Base-by-base conservation (phyloP, 2,797 vertebrate genomes). In the Peromyscus attwateri region DNA sequence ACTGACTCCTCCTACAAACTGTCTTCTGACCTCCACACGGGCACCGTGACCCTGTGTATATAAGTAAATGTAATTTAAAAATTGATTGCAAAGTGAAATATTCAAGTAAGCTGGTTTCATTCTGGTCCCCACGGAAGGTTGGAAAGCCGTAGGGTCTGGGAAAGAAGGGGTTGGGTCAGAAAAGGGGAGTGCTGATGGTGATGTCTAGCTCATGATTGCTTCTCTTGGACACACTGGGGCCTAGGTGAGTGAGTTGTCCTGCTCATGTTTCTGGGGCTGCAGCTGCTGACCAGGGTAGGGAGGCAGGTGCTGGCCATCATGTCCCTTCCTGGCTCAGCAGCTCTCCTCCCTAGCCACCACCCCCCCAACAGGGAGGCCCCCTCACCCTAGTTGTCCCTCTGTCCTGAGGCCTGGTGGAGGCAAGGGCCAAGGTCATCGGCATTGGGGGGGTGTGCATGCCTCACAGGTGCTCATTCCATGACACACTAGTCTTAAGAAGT, bases 91-190 rank as follows among this genome's bases (percentile, higher is more conserved):
- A 49, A 76, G 29, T 60, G 71, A 76, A 23, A 34, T 25, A 62
- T 55, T 70, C 77, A 55, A 70, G 71, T 40, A 6, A 46, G 57
- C 92, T 88, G 66, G 90, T 81, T 94, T 87, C 92, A 75, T 81
- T n/a, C 21, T 37, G 21, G 84, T 55, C 57, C 1, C 6, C 14
- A 85, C 64, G 43, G 55, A 75, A 57, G 43, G 34, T 14, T 9
- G 11, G 40, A 92, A 70, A 87, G 34, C 81, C 40, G 27, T 37
- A 3, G 60, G 64, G n/a, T 29, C 81, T 19, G 43, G 6, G 49
- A 85, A 87, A 62, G 93, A 77, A 75, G 75, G 34, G 1, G 17
- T 62, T 4, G 25, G 27, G 0, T 29, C 43, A 91, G 80, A 95
- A 89, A 40, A 62, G 43, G 93, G 76, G 60, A 77, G 16, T n/a